Conservation (phyloP, 2,888 invertebrate genomes). For the Clitarchus hookeri region DNA sequence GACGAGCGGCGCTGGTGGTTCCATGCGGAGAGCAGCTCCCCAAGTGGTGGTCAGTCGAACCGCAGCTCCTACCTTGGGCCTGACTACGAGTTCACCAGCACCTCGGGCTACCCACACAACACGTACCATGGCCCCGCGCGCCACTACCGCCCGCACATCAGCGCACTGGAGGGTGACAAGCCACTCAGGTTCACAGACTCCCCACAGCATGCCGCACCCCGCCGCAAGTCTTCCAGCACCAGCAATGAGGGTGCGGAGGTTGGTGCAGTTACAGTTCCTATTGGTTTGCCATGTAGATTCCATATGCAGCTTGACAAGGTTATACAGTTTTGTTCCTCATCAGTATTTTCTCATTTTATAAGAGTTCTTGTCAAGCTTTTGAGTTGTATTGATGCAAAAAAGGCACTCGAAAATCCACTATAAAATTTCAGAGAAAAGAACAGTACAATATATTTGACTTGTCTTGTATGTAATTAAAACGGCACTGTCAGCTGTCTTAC, state of each 20-base stretch:
- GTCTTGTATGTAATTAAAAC: too few relatives aligned
- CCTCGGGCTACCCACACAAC: slow-evolving; percentile 72
- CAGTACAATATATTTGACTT: too few relatives aligned
- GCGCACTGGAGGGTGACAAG: slow-evolving; percentile 50
- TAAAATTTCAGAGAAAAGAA: too few relatives aligned
- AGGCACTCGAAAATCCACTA: too few relatives aligned
- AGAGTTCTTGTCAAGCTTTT: too few relatives aligned
- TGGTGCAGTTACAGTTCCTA: slow-evolving; percentile 33
- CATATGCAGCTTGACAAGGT: too few relatives aligned
- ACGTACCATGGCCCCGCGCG: slow-evolving; percentile 88
- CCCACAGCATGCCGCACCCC: slow-evolving; percentile 72
- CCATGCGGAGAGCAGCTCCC: slow-evolving; percentile 33
- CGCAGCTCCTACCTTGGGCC: slow-evolving; percentile 52
- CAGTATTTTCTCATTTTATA: too few relatives aligned
- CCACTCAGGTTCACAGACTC: slow-evolving; percentile 76
- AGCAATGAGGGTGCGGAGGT: slow-evolving; percentile 71
- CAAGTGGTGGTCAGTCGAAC: slow-evolving; percentile 49
- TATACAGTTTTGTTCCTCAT: too few relatives aligned
- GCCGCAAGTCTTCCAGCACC: slow-evolving; percentile 73
- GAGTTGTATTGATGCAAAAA: too few relatives aligned
- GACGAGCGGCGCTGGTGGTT: slow-evolving; percentile 46
- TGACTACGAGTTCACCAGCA: slow-evolving; percentile 63
- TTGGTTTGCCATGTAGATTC: too few relatives aligned
- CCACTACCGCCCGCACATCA: slow-evolving; percentile 68
- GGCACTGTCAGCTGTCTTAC: too few relatives aligned